Conservation (phyloP, 2,797 vertebrate species). For the Acanthurus tractus region DNA sequence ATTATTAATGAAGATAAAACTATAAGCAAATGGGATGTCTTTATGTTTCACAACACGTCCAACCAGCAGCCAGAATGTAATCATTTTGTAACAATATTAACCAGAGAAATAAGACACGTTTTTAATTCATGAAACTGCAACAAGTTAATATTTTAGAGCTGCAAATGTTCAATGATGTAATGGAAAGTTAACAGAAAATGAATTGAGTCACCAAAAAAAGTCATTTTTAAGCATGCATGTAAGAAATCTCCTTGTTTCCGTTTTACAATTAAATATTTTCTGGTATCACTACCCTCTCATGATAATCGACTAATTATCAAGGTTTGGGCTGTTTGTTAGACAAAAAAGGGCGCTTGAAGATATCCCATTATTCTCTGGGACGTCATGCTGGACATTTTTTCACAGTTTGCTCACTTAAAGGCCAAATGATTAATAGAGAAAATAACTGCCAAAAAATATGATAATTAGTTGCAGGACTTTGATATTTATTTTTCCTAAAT, state of each 20-base stretch:
- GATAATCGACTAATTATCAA: neutral
- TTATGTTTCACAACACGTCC: neutral
- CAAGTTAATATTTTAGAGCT: neutral
- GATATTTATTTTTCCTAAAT: neutral
- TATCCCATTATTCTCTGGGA: neutral
- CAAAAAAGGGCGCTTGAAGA: neutral
- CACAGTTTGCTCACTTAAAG: neutral
- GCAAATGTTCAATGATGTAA: neutral
- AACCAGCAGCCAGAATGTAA: neutral
- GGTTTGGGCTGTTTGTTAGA: neutral
- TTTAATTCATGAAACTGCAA: neutral
- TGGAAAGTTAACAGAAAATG: fast-evolving
- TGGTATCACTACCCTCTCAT: neutral
- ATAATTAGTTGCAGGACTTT: neutral
- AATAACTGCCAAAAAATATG: neutral
- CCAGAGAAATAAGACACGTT: neutral
- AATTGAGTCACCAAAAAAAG: neutral
- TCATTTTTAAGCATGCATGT: neutral
- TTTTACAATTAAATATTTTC: neutral
- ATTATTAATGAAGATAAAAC: neutral
- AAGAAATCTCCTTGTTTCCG: neutral
- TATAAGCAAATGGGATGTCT: neutral
- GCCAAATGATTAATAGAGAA: neutral
- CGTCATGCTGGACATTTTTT: neutral
- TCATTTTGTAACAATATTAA: neutral